Evolutionary conservation across 2,888 invertebrate genomes (phyloP), one percentile per base, ranked within the genome.

Genomic region (Gortyna flavago): DNA sequence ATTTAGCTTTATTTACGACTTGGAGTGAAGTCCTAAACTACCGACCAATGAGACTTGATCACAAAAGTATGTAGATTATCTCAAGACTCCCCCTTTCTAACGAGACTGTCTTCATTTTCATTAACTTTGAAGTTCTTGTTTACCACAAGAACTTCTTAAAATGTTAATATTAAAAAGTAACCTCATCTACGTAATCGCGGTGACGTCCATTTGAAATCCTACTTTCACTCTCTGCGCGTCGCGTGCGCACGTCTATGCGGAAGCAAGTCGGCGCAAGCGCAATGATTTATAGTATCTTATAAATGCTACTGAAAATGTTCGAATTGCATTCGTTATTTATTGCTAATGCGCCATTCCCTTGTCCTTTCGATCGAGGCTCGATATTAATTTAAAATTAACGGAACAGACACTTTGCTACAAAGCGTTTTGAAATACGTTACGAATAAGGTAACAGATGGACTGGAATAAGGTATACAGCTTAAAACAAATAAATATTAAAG

Each of bases 201-300:
- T 92, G 93, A 93, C 93, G 93, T 91, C 82, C 87, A 91, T 91
- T 92, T 91, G 89, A 90, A 92, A 91, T 89, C 84, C 88, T 89
- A 92, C 94, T 94, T 94, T 94, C 94, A 94, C 94, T 94, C 90
- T 93, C 92, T 85, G 84, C 84, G 87, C 83, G 79, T 81, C 83
- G 81, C 88, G 88, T 85, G 85, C 81, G 87, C 87, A 66, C 77
- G 83, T 84, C 82, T 86, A 88, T 79, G 85, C 88, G 85, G 88
- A 88, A 88, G 84, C 85, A 32, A 84, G 81, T 72, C 76, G 71
- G 81, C 79, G 77, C 82, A 77, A 70, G 81, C 84, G 85, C 83
- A 83, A 81, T 85, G 81, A 88, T 87, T 88, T 88, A 88, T 85
- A 83, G 77, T 80, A 84, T 86, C 87, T 86, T 79, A 69, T 86